A percentile compares a stretch with the other conserved stretches of the same genome.
Conservation (phyloP, 2,113 vertebrate genomes). For the Anarhynchus alexandrinus region DNA sequence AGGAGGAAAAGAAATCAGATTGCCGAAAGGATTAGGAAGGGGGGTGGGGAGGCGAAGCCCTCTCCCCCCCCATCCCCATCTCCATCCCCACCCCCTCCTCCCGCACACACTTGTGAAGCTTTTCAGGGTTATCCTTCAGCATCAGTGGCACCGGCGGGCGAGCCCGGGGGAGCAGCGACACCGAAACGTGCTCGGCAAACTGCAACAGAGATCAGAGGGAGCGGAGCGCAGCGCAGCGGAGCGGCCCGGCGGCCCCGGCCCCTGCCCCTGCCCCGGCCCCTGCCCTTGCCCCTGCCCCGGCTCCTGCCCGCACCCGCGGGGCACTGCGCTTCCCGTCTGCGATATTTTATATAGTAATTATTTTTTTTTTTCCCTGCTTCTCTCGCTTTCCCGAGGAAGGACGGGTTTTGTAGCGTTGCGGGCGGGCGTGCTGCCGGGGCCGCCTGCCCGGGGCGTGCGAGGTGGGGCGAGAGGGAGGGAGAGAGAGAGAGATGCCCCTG, state of each 20-base stretch:
- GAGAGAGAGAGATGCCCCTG: slow-evolving; percentile 68
- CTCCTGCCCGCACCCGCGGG: background rate
- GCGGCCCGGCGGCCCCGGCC: background rate
- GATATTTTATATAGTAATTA: background rate
- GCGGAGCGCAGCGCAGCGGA: background rate
- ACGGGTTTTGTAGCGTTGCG: background rate
- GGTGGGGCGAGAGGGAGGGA: background rate
- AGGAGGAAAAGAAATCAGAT: background rate
- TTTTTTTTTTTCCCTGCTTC: background rate
- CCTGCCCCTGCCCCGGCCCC: background rate
- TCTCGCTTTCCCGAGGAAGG: background rate
- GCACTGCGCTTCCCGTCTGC: background rate
- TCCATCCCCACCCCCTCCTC: no score
- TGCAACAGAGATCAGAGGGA: slow-evolving; percentile 6
- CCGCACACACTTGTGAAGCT: background rate
- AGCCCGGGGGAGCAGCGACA: background rate
- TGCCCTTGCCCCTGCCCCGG: background rate
- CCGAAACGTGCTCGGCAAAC: slow-evolving; percentile 2
- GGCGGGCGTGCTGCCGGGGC: background rate
- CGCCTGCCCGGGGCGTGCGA: background rate
- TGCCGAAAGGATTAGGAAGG: background rate
- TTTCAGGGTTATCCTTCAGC: slow-evolving; percentile 23
- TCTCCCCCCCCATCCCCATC: no score
- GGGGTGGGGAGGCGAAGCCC: background rate
- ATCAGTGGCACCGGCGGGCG: background rate